These are phyloP conservation scores for Corythoichthys intestinalis DNA, from an alignment of 2,113 vertebrate species.

Conservation along the genomic window DNA sequence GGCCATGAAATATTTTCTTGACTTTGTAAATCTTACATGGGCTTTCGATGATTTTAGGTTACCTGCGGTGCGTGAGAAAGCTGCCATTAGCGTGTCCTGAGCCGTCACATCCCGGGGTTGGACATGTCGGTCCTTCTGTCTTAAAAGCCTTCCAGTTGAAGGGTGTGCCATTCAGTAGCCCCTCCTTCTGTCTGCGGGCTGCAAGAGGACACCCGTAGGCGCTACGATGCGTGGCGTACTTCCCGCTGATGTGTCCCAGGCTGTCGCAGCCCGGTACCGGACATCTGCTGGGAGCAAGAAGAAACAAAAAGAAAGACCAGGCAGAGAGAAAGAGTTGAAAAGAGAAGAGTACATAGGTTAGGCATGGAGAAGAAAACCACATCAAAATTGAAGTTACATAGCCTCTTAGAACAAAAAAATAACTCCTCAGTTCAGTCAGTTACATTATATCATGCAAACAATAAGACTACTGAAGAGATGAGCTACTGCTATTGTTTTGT, in stretches of 20 bases:
- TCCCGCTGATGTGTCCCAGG: slow-evolving; percentile 95
- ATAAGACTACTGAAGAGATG: slow-evolving; percentile 17
- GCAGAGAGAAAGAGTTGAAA: background rate
- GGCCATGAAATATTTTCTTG: too few relatives aligned
- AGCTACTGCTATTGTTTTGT: slow-evolving; percentile 35
- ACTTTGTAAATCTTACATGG: too few relatives aligned
- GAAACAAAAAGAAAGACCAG: background rate
- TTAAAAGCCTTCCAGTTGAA: slow-evolving; percentile 97
- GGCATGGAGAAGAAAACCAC: slow-evolving; percentile 7
- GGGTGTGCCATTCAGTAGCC: slow-evolving; percentile 84
- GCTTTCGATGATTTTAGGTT: background rate
- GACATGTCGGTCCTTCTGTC: slow-evolving; percentile 90
- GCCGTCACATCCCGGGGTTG: slow-evolving; percentile 91
- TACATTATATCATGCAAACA: slow-evolving; percentile 14
- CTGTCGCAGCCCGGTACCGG: slow-evolving; percentile 95
- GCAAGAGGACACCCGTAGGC: slow-evolving; percentile 93
- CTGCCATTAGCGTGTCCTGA: slow-evolving; percentile 95
- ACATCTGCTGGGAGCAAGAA: slow-evolving; percentile 74
- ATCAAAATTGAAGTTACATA: slow-evolving; percentile 7
- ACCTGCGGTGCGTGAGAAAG: slow-evolving; percentile 98
- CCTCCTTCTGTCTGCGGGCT: slow-evolving; percentile 93
- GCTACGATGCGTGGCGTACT: slow-evolving; percentile 96
- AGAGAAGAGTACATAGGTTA: slow-evolving; percentile 15
- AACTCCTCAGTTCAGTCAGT: slow-evolving; percentile 16
- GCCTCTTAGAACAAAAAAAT: slow-evolving; percentile 27